Conservation (phyloP, 2,888 invertebrate genomes). For the Operophtera brumata region DNA sequence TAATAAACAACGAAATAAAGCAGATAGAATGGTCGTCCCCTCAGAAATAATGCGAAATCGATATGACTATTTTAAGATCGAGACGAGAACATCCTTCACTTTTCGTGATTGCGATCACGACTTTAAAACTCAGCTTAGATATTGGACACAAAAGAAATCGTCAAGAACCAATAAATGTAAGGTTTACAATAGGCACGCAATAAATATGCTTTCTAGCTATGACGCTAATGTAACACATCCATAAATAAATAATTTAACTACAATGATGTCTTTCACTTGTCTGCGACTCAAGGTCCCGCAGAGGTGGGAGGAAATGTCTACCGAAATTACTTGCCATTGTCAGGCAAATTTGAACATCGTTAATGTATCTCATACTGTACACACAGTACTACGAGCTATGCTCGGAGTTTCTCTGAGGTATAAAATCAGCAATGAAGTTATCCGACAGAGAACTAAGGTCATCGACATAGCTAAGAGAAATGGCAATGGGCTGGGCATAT, state of each 20-base stretch:
- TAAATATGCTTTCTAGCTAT: conserved; percentile 10
- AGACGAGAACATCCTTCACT: conserved; percentile 5
- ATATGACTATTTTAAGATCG: conserved; percentile 8
- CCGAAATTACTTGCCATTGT: conserved; percentile 10
- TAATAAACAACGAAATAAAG: too few relatives aligned
- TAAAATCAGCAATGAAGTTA: too few relatives aligned
- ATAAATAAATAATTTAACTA: conserved; percentile 26
- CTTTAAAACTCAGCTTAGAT: neutral
- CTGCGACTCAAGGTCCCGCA: conserved; percentile 20
- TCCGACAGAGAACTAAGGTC: too few relatives aligned
- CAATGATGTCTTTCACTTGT: conserved; percentile 24
- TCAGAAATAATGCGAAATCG: conserved; percentile 20
- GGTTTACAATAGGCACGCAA: neutral
- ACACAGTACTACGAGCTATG: too few relatives aligned
- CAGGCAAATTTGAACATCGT: conserved; percentile 6
- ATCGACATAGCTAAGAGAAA: too few relatives aligned
- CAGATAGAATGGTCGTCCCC: neutral
- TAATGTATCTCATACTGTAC: neutral
- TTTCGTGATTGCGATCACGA: conserved; percentile 12
- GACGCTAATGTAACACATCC: conserved; percentile 6
- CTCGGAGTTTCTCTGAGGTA: too few relatives aligned
- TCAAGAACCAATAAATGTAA: neutral
- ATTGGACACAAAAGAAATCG: neutral
- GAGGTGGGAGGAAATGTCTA: neutral
- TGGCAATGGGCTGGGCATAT: too few relatives aligned